Evolutionary conservation across 1,140 invertebrate genomes (phyloP).

Genomic region (Drosophila kikkawai): DNA sequence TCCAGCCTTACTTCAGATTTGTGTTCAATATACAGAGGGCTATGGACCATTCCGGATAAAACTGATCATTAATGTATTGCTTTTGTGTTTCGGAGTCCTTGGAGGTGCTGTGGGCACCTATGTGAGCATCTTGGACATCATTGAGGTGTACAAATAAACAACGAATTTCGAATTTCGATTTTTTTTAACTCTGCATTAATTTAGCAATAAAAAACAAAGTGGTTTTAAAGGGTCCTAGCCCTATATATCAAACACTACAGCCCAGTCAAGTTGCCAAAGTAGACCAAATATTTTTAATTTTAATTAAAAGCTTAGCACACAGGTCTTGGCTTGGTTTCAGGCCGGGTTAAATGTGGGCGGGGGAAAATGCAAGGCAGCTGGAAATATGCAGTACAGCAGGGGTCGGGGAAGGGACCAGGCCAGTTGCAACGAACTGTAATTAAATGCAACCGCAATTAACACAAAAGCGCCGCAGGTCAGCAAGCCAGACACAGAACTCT

Average conservation of each 20-base stretch:
- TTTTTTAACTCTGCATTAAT: constrained; percentile 14
- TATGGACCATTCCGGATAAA: constrained; percentile 85
- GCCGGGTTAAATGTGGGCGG: constrained; percentile 4
- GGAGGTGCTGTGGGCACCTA: constrained; percentile 90
- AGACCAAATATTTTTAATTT: constrained; percentile 66
- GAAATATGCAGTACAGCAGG: constrained; percentile 9
- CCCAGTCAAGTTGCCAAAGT: constrained; percentile 41
- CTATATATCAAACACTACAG: neutral
- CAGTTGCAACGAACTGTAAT: constrained; percentile 78
- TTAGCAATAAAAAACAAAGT: neutral
- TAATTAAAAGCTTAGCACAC: constrained; percentile 73
- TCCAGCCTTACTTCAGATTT: constrained; percentile 91
- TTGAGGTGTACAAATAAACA: constrained; percentile 70
- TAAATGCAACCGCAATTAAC: constrained; percentile 84
- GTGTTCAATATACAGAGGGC: constrained; percentile 66
- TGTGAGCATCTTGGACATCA: constrained; percentile 88
- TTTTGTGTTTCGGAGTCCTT: constrained; percentile 89
- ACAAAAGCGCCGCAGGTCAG: constrained; percentile 80
- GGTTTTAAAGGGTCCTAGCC: neutral
- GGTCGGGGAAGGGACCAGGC: neutral
- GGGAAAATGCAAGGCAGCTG: constrained; percentile 14
- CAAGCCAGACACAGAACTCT: constrained; percentile 63
- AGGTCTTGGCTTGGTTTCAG: constrained; percentile 7
- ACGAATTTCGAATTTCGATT: constrained; percentile 10
- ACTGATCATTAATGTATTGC: constrained; percentile 87